These are phyloP conservation scores for Drosophila quinaria DNA, from an alignment of 2,888 invertebrate genomes.

Conservation along the genomic window DNA sequence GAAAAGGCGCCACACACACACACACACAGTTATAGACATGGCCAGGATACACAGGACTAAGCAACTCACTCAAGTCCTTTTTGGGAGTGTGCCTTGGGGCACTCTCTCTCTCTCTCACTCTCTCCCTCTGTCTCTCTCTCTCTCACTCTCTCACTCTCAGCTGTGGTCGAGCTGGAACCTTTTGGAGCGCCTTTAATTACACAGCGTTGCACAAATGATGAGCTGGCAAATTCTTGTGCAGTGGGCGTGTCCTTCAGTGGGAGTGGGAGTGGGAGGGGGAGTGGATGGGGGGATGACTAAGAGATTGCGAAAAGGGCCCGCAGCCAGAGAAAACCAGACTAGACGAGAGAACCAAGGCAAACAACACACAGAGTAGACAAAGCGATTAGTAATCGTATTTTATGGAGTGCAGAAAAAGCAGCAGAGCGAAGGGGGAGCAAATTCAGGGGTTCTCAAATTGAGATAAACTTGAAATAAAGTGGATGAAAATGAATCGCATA, in stretches of 20 bases:
- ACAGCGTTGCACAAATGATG: constrained; percentile 75
- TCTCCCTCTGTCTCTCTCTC: no score
- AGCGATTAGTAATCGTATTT: constrained; percentile 75
- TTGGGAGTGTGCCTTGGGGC: constrained; percentile 37
- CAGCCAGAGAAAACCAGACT: constrained; percentile 43
- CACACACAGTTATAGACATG: constrained; percentile 7
- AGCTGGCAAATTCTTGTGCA: constrained; percentile 73
- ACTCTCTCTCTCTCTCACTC: no score
- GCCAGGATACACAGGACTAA: constrained; percentile 40
- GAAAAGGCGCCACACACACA: constrained; percentile 65
- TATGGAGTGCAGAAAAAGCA: constrained; percentile 49
- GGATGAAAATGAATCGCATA: constrained; percentile 71
- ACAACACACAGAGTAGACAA: constrained; percentile 55
- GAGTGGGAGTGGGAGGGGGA: constrained; percentile 9
- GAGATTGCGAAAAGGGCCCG: constrained; percentile 73
- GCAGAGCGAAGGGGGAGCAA: constrained; percentile 7
- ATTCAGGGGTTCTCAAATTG: constrained; percentile 55
- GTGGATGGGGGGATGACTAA: constrained; percentile 60
- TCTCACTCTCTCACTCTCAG: constrained; percentile 32
- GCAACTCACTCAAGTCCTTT: constrained; percentile 63
- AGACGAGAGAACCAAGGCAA: constrained; percentile 17
- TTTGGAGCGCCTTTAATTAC: constrained; percentile 74
- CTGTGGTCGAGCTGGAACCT: constrained; percentile 65
- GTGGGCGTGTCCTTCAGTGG: constrained; percentile 43
- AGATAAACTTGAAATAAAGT: constrained; percentile 75